Evolutionary conservation across 2,888 invertebrate species (phyloP), one percentile per base, ranked within the genome.

Genomic region (Drosophila longiperda): DNA sequence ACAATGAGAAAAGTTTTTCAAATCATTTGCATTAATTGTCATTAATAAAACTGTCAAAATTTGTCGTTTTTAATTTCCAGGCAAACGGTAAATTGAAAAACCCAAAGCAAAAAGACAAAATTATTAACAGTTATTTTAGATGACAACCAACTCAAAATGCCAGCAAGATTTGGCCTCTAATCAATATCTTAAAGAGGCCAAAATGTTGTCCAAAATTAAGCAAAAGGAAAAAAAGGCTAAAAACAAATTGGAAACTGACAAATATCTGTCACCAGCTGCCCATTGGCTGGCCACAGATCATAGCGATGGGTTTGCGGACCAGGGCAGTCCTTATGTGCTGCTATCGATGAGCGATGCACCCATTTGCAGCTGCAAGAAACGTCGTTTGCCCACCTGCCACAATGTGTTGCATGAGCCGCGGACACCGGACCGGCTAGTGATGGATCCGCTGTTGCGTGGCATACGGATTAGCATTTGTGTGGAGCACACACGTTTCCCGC

Each of bases 401-500:
- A 78, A 72, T 45, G 83, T 76, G 9, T 26, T 71, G 32, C 73
- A 62, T 12, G 76, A 73, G 7, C 55, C 60, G 0, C 72, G 34
- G 0, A 23, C 36, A 53, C 48, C 26, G 1, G 20, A 61, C 23
- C 34, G 75, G 29, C 29, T 6, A 1, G 40, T 38, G 23, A 8
- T 15, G 15, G 8, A 15, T 2, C 67, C 88, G 3, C 50, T 83
- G 20, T 66, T 75, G 3, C 65, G 86, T 0, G 84, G 75, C 40
- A 55, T 74, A 6, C 63, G 85, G 0, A 66, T 86, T 2, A 92
- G 92, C 38, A 92, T 93, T 61, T 93, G 93, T 62, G 82, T 92
- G 42, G 81, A 87, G 17, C 88, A 91, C 26, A 91, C 92, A 0
- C 87, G 90, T 1, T 93, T 92, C 62, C 81, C 79, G 1, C 76